Evolutionary conservation across 2,113 vertebrate genomes (phyloP), one percentile per base, ranked within the genome.

Genomic region (Psammodynastes pulverulentus): DNA sequence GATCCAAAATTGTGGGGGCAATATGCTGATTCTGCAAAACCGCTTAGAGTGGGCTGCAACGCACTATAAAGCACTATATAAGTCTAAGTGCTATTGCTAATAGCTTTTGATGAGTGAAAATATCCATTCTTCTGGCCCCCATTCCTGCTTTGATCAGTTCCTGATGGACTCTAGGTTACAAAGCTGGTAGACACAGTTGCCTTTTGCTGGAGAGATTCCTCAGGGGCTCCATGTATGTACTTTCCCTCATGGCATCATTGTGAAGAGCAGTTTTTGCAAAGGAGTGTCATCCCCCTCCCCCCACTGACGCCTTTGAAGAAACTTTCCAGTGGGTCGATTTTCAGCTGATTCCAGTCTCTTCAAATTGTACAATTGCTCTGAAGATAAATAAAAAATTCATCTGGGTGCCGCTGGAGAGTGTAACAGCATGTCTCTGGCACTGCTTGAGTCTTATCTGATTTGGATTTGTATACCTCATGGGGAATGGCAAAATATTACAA

Each of bases 301-400:
- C 95, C 92, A 92, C 94, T 91, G n/a, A n/a, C 3, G 0, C 21
- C 96, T 96, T 96, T 96, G 95, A 95, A 96, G 96, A 88, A 98
- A 97, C 93, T 98, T 98, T 97, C 96, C 96, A 95, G 96, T 95
- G 97, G 97, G 72, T 96, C 95, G 96, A 96, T 91, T 96, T 96
- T 96, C 87, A 90, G 95, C 97, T 97, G 96, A 96, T 97, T 97
- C 98, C 97, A 93, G 96, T 95, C 97, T 46, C 93, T 93, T 95
- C 94, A 97, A 97, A 97, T 84, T 97, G 97, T 97, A 97, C 97
- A 96, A 96, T 97, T 97, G 97, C 97, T 96, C 96, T 97, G 97
- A 97, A 98, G 97, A 98, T 98, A 98, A 98, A 98, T 98, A 98
- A 98, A 98, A 98, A 97, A 98, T 98, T 98, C 95, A 96, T 97